Percentiles rank a stretch among this genome's conserved stretches.
Conservation (phyloP, 2,797 vertebrate genomes). For the Girardinus metallicus region DNA sequence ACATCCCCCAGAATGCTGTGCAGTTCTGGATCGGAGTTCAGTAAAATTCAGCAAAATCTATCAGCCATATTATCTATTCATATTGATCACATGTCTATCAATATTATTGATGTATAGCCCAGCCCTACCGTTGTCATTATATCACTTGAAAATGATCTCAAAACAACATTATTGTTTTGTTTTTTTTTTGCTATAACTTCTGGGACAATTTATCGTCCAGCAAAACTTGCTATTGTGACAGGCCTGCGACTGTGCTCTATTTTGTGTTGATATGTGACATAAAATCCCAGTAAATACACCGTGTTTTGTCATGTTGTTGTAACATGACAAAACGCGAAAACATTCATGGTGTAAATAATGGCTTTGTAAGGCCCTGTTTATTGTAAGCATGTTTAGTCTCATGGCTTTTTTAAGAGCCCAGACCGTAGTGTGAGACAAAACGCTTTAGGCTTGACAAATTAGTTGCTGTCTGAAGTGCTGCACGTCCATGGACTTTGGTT, state of each 20-base stretch:
- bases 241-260: background rate
- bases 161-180: no score
- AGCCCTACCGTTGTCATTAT: no score
- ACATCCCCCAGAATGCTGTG: no score
- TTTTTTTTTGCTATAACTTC: no score
- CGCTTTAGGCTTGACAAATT: background rate
- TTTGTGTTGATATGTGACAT: background rate
- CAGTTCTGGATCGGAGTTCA: no score
- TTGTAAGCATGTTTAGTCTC: background rate
- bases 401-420: background rate
- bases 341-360: background rate
- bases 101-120: no score
- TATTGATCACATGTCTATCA: no score
- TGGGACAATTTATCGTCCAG: no score
- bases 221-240: no score
- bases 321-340: background rate
- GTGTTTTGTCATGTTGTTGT: background rate
- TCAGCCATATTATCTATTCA: no score
- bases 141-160: no score
- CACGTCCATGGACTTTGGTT: background rate
- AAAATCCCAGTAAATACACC: background rate
- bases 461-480: background rate
- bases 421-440: background rate
- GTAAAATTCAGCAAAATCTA: no score
- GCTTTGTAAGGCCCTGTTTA: background rate